Evolutionary conservation across 2,888 invertebrate genomes (phyloP), one percentile per base, ranked within the genome.

Genomic region (Branchellion lobata): DNA sequence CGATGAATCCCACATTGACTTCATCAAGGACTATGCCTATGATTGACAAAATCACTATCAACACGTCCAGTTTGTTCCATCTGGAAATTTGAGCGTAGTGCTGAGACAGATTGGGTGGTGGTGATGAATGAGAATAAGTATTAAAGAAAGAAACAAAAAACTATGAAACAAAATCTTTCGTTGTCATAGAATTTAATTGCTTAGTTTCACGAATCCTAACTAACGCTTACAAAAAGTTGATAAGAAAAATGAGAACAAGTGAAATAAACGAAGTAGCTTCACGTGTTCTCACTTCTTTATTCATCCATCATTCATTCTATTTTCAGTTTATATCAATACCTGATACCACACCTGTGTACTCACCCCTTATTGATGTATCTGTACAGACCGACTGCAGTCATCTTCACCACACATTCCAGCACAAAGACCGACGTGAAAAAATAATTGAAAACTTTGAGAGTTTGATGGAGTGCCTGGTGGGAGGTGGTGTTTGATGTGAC

Each of bases 401-500:
- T 90, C 88, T 99, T 99, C 94, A 98, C 95, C 21, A 92, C 90
- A 29, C 96, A 94, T 90, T 99, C 99, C 79, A 99, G 90, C 85
- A 99, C 97, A 88, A 99, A 99, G 47, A 99, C 98, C 34, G 96
- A 95, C 34, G 99, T 99, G 90, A 99, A 99, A 90, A 99, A 98
- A 87, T 98, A 99, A 89, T 99, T 99, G 90, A 98, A 96, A 85
- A 98, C 96, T 88, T 96, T 96, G 83, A 99, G 89, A 0, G 96
- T 93, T 87, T 97, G 97, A 84, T 93, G 92, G 81, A 97, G 90
- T 73, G 93, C 93, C 88, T 91, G 72, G n/a, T 53, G 31, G 57
- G 68, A 71, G 18, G 8, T 47, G 18, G n/a, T n/a, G n/a, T n/a
- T n/a, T n/a, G n/a, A n/a, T n/a, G n/a, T n/a, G n/a, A n/a, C n/a